Conservation (phyloP, 2,888 invertebrate species). For the Liodrosophila aerea region DNA sequence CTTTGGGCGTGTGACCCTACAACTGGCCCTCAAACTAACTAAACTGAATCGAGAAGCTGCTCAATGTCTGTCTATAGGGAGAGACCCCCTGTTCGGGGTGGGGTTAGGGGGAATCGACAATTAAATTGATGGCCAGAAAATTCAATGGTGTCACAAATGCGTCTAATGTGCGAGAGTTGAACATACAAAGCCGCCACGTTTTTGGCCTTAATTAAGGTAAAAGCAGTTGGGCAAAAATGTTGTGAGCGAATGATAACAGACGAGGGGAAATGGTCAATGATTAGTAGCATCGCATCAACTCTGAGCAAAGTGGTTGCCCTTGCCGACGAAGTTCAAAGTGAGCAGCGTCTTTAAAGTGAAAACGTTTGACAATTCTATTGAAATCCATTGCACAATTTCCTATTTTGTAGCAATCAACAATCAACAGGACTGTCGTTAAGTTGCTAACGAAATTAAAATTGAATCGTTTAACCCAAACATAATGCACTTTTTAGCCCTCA, state of each 20-base stretch:
- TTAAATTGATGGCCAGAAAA: constrained; percentile 41
- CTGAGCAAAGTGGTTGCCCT: constrained; percentile 13
- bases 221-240: constrained; percentile 28
- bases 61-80: too few relatives aligned
- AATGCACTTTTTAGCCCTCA: too few relatives aligned
- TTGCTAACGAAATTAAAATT: constrained; percentile 22
- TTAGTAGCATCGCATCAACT: not conserved
- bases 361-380: constrained; percentile 21
- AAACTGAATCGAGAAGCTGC: constrained; percentile 3
- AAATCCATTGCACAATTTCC: constrained; percentile 38
- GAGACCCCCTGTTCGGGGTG: not conserved
- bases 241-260: not conserved
- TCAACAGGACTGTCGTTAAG: constrained; percentile 17
- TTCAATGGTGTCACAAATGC: constrained; percentile 30
- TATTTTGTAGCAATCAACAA: too few relatives aligned
- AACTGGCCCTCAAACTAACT: constrained; percentile 2
- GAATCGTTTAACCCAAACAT: constrained; percentile 31
- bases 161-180: constrained; percentile 4
- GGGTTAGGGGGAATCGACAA: constrained; percentile 6
- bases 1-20: constrained; percentile 3
- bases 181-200: not conserved
- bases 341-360: constrained; percentile 15
- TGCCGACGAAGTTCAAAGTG: constrained; percentile 35
- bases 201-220: constrained; percentile 47
- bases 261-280: not conserved